phyloP scores from a whole-genome alignment of 2,888 invertebrate genomes.

The Tenthredo distinguenda region DNA sequence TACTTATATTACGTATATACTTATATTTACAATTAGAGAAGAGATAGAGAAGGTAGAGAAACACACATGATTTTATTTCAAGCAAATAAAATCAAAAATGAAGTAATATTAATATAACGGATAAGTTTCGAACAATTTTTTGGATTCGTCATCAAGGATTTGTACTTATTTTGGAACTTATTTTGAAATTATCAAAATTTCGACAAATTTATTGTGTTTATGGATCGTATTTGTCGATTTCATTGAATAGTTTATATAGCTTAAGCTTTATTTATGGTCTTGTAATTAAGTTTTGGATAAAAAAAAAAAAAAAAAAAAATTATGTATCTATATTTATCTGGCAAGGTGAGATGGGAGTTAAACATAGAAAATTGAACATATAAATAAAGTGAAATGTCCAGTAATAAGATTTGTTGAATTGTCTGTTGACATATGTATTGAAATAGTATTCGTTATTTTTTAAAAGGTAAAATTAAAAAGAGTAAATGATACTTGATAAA shows the following conservation, averaged over 20 bases:
- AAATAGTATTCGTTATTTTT: slow-evolving; percentile 24
- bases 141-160: background rate
- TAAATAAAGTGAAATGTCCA: slow-evolving; percentile 19
- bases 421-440: background rate
- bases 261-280: background rate
- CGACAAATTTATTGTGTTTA: background rate
- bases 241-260: background rate
- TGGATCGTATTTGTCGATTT: background rate
- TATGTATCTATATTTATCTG: background rate
- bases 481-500: background rate
- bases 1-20: slow-evolving; percentile 6
- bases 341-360: background rate
- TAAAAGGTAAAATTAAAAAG: background rate
- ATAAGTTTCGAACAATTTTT: background rate
- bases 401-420: slow-evolving; percentile 40
- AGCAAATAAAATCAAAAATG: background rate
- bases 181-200: background rate
- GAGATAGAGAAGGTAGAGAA: background rate
- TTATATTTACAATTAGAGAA: background rate
- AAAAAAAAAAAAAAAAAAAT: background rate
- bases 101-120: background rate
- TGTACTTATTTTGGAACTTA: slow-evolving; percentile 10
- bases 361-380: background rate
- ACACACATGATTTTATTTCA: background rate
- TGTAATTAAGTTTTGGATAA: background rate